Conservation (phyloP, 2,888 invertebrate species). For the Sclerodermus sp. region DNA sequence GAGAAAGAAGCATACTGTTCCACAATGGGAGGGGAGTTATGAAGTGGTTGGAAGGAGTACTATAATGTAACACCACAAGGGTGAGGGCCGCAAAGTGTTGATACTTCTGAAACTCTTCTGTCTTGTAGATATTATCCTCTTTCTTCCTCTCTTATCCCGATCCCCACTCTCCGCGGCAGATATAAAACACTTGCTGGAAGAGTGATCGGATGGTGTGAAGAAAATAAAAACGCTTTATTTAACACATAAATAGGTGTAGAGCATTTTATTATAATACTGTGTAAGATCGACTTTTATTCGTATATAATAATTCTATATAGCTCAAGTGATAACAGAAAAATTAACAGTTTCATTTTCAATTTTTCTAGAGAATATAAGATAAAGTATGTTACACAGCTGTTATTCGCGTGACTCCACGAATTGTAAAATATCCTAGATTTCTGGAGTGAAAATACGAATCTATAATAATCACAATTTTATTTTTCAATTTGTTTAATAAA, state of each 20-base stretch:
- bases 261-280: slow-evolving; percentile 54
- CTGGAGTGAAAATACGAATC: no score
- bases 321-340: no score
- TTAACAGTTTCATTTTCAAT: no score
- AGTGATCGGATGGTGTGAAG: background rate
- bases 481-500: no score
- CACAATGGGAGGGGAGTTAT: slow-evolving; percentile 20
- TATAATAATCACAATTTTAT: no score
- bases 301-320: background rate
- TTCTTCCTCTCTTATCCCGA: background rate
- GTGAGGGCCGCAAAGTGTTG: slow-evolving; percentile 20
- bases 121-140: background rate
- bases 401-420: no score
- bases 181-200: slow-evolving; percentile 1
- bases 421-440: no score
- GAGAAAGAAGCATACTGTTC: slow-evolving; percentile 14
- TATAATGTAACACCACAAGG: slow-evolving; percentile 24
- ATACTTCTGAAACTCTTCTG: slow-evolving; percentile 14
- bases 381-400: no score
- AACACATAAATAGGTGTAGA: slow-evolving; percentile 15
- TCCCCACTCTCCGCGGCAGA: background rate
- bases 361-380: no score
- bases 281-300: slow-evolving; percentile 34
- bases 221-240: slow-evolving; percentile 1
- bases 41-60: slow-evolving; percentile 21